phyloP scores from a whole-genome alignment of 2,113 vertebrate species.

The Montifringilla adamsi region DNA sequence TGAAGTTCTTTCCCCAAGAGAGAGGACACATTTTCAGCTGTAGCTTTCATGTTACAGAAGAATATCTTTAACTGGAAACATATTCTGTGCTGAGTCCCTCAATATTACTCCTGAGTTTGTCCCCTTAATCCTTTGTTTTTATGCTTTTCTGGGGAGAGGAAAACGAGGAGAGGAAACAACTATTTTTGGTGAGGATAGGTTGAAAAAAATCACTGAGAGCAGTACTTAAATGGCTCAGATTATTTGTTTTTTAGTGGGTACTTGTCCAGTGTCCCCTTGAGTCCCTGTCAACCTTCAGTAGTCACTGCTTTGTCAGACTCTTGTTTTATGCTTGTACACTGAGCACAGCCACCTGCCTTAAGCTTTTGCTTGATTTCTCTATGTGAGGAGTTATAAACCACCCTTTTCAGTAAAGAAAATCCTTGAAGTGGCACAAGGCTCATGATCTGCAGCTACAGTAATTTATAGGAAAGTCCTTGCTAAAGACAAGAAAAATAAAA shows the following conservation, averaged over 20 bases:
- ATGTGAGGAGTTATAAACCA: not conserved
- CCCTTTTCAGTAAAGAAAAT: not conserved
- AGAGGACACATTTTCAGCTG: not conserved
- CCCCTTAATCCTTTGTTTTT: not conserved
- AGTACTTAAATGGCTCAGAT: not conserved
- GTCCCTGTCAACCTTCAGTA: not conserved
- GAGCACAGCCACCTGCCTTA: not conserved
- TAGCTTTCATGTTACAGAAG: not conserved
- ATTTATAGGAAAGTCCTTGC: slow-evolving; percentile 22
- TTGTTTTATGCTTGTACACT: not conserved
- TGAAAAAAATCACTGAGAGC: not conserved
- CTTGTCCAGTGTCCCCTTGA: not conserved
- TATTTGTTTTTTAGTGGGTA: not conserved
- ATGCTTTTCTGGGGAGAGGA: accelerated
- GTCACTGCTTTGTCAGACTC: not conserved
- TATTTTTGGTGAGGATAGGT: not conserved
- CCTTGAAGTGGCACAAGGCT: not conserved
- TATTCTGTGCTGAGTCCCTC: not conserved
- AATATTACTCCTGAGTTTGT: accelerated
- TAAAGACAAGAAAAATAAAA: slow-evolving; percentile 18
- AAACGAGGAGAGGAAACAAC: not conserved
- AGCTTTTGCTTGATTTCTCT: not conserved
- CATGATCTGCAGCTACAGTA: not conserved
- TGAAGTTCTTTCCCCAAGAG: not conserved
- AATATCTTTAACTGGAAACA: not conserved